Evolutionary conservation across 2,888 invertebrate species (phyloP), one percentile per base, ranked within the genome.

Genomic region (Agrilus biguttatus): DNA sequence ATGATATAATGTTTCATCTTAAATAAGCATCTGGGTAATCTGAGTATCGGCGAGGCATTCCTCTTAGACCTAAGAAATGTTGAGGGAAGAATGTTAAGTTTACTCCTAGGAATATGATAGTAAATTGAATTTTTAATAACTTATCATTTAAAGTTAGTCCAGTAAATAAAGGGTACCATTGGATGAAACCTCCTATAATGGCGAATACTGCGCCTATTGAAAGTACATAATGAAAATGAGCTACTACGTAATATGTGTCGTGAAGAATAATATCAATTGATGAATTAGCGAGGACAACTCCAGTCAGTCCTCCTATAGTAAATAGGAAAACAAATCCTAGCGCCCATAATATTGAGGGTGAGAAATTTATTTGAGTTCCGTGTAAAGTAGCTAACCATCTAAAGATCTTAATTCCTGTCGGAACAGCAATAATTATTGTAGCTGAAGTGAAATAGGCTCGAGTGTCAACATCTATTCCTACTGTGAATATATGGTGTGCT

Each of bases 371-470:
- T 70, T 74, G 73, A 21, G 74, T 67, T 51, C 82, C 82, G 57
- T 78, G 73, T 17, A 83, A 50, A 12, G 81, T 81, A 1, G 80
- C 78, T 66, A 83, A 55, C 76, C 83, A 85, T 28, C 81, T 79
- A 67, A 85, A 85, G 68, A 87, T 74, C 75, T 86, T 86, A 73
- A 87, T 82, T 52, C 84, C 86, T 14, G 86, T 87, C 0, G 86
- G 85, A 0, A 87, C 75, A 1, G 83, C 85, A 83, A 87, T 87
- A 74, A 87, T 81, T 77, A 85, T 85, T 14, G 85, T 87, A 0
- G 83, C 84, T 37, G 85, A 79, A 0, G 84, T 86, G 63, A 87
- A 87, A 62, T 86, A 87, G 17, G 85, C 84, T 65, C 84, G 82
- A 0, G 83, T 83, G 66, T 86, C 84, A 46, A 85, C 77, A 67